Evolutionary conservation across 2,797 vertebrate genomes (phyloP), one percentile per base, ranked within the genome.

Genomic region (Pipistrellus pygmaeus): DNA sequence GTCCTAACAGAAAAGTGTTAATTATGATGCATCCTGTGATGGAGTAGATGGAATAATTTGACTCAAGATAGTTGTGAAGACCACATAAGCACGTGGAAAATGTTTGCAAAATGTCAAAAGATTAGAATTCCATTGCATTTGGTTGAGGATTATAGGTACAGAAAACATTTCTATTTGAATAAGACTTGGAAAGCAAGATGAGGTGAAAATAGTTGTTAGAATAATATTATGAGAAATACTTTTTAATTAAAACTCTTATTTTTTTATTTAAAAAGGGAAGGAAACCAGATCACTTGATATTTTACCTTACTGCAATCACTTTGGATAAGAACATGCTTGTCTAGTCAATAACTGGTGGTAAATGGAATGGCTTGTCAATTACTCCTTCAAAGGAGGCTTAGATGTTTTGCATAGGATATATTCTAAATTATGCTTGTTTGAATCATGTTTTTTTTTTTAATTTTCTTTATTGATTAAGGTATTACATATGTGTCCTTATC

Each of bases 151-250:
- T 78, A 77, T 23, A 81, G 55, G 5, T 93, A 1, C 18, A 21
- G 27, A 88, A 94, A 87, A 35, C 44, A 8, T 76, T 68, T 60
- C 46, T 91, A 44, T 76, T 85, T 91, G 68, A 91, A 14, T 87
- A 89, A 82, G 91, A 85, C 30, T 77, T 90, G 41, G 48, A n/a
- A 93, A 95, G 93, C 6, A 81, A 82, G 32, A 18, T 77, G 81
- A 88, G 85, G 88, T 92, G 77, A 90, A 96, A 84, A 75, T 88
- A 72, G 53, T 72, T 78, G 21, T 81, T 92, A 66, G 41, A 89
- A 25, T 80, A 81, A 23, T 81, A 66, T 55, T 93, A 44, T 93
- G 5, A 71, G 18, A 66, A 84, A 89, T 5, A 32, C 21, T 41
- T 89, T 90, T 85, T n/a, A 82, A 41, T 85, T 18, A 85, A 51